Percentiles rank a stretch among this genome's conserved stretches.
Conservation (phyloP, 2,888 invertebrate species). For the Galerucella pusilla region DNA sequence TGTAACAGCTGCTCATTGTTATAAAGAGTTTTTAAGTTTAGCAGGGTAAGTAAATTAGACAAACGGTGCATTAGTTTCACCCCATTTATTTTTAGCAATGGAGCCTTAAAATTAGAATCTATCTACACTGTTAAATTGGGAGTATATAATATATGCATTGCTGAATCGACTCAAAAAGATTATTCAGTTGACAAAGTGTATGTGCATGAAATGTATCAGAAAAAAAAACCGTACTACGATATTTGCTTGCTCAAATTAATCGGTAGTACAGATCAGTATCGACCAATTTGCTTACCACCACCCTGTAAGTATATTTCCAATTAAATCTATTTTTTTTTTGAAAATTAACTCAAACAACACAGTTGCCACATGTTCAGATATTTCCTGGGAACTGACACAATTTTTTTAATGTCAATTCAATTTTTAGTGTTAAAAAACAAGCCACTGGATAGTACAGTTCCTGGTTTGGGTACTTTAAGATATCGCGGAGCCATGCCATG, state of each 20-base stretch:
- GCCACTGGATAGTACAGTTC: constrained; percentile 58
- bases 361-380: too few relatives aligned
- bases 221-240: constrained; percentile 59
- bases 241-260: constrained; percentile 59
- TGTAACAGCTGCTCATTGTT: constrained; percentile 64
- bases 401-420: too few relatives aligned
- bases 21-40: constrained; percentile 52
- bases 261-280: constrained; percentile 52
- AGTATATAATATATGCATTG: constrained; percentile 59
- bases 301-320: constrained; percentile 48
- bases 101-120: constrained; percentile 53
- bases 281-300: constrained; percentile 60
- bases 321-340: too few relatives aligned
- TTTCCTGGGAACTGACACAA: too few relatives aligned
- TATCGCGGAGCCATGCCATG: constrained; percentile 59
- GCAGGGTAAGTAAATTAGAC: constrained; percentile 38
- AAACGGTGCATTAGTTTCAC: too few relatives aligned
- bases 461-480: constrained; percentile 59
- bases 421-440: constrained; percentile 40
- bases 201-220: constrained; percentile 60
- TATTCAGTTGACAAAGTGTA: constrained; percentile 57
- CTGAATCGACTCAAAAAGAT: constrained; percentile 54
- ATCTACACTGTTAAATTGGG: constrained; percentile 58
- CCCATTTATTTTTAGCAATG: constrained; percentile 34
- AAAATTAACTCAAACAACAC: too few relatives aligned